phyloP scores from a whole-genome alignment of 2,797 vertebrate species.

The Meriones psammophilus region DNA sequence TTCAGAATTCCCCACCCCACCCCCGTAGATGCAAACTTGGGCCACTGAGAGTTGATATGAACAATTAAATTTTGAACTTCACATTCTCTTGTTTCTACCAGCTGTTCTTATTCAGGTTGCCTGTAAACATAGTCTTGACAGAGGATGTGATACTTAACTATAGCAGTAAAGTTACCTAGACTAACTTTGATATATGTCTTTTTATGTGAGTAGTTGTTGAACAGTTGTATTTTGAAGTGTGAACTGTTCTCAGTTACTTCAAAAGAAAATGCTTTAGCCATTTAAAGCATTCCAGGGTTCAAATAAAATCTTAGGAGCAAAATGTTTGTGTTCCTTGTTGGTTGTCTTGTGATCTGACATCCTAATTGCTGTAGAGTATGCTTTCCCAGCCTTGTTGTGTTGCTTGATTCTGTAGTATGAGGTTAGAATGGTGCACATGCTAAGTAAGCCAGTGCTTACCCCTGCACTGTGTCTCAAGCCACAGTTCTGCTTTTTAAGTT shows the following conservation, averaged over 20 bases:
- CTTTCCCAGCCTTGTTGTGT: constrained; percentile 42
- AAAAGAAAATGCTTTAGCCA: background rate
- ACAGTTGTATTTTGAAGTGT: constrained; percentile 19
- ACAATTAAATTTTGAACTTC: constrained; percentile 36
- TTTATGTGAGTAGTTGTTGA: background rate
- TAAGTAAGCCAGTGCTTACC: background rate
- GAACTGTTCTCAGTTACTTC: background rate
- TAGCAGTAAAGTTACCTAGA: background rate
- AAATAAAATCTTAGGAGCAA: constrained; percentile 11
- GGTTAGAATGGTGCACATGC: background rate
- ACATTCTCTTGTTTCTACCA: background rate
- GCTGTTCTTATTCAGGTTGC: constrained; percentile 34
- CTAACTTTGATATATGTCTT: background rate
- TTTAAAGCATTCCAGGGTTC: constrained; percentile 42
- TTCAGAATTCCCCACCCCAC: constrained; percentile 16
- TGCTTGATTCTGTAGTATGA: background rate
- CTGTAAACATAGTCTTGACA: background rate
- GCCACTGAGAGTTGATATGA: constrained; percentile 25
- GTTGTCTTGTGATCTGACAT: constrained; percentile 17
- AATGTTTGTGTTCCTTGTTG: constrained; percentile 29
- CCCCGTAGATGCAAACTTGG: background rate
- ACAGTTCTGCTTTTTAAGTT: background rate
- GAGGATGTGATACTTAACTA: background rate
- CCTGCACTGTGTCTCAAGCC: background rate
- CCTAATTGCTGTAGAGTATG: background rate